A percentile compares a stretch with the other conserved stretches of the same genome.
Conservation (phyloP, 2,888 invertebrate species). For the Notodonta dromedarius region DNA sequence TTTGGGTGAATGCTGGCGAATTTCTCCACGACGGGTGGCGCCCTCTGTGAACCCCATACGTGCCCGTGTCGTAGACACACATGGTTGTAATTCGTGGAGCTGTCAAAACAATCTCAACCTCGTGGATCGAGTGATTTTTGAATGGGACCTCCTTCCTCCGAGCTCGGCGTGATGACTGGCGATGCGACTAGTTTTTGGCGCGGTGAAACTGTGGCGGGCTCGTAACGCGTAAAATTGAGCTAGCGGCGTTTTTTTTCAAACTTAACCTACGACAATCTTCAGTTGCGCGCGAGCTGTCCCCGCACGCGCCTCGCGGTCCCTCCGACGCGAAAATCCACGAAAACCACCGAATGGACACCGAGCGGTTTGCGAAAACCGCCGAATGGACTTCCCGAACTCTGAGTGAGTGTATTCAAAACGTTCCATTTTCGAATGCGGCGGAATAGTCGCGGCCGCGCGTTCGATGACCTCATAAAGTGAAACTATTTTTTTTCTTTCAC, state of each 20-base stretch:
- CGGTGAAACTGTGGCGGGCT: conserved; percentile 59
- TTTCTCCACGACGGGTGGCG: conserved; percentile 51
- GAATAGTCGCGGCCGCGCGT: conserved; percentile 56
- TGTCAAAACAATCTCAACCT: conserved; percentile 74
- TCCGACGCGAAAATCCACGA: conserved; percentile 60
- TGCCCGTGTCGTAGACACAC: conserved; percentile 45
- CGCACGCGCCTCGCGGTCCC: conserved; percentile 69
- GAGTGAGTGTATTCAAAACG: conserved; percentile 52
- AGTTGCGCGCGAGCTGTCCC: conserved; percentile 80
- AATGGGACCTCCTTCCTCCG: conserved; percentile 26
- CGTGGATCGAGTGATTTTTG: conserved; percentile 44
- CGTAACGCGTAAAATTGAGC: conserved; percentile 75
- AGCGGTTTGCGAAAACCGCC: conserved; percentile 52
- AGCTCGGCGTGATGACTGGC: conserved; percentile 43
- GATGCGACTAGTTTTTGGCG: conserved; percentile 60
- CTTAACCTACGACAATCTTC: conserved; percentile 81
- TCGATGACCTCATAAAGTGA: conserved; percentile 71
- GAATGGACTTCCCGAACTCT: conserved; percentile 58
- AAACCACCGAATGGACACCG: conserved; percentile 68
- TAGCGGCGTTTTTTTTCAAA: conserved; percentile 77
- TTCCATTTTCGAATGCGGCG: conserved; percentile 62
- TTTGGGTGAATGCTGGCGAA: conserved; percentile 46
- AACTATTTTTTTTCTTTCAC: conserved; percentile 63
- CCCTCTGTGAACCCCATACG: conserved; percentile 63
- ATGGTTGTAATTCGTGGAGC: conserved; percentile 61